phyloP scores from a whole-genome alignment of 2,113 vertebrate species.

The Daboia siamensis region DNA sequence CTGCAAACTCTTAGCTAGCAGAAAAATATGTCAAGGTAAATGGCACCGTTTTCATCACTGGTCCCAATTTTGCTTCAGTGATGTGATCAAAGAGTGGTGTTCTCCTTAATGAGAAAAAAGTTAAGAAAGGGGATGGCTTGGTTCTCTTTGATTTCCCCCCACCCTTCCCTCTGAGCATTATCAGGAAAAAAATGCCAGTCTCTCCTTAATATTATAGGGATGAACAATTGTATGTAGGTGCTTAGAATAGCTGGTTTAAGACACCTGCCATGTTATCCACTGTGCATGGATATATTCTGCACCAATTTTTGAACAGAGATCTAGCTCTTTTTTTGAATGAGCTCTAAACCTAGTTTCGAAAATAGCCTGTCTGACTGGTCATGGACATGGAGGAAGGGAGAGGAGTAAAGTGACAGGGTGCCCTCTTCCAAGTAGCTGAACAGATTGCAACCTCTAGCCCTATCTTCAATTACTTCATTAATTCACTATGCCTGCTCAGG shows the following conservation, averaged over 20 bases:
- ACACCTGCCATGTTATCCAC: background rate
- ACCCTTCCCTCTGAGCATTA: background rate
- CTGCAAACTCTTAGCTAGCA: background rate
- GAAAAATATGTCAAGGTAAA: background rate
- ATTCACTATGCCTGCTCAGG: background rate
- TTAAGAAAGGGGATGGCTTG: background rate
- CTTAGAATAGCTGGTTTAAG: background rate
- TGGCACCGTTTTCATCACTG: background rate
- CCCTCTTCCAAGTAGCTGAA: background rate
- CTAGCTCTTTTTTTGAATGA: background rate
- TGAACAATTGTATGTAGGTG: background rate
- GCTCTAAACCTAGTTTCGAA: background rate
- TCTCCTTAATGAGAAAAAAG: background rate
- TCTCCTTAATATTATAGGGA: background rate
- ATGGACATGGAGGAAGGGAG: background rate
- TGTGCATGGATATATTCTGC: background rate
- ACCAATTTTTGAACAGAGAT: background rate
- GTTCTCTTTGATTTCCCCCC: background rate
- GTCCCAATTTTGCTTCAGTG: background rate
- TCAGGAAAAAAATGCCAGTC: background rate
- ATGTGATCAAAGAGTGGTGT: background rate
- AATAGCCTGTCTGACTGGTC: background rate
- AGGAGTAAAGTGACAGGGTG: background rate
- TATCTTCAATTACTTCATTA: background rate
- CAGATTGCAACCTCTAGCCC: background rate